Evolutionary conservation across 2,888 invertebrate species (phyloP), one percentile per base, ranked within the genome.

Genomic region (Pandemis heparana): DNA sequence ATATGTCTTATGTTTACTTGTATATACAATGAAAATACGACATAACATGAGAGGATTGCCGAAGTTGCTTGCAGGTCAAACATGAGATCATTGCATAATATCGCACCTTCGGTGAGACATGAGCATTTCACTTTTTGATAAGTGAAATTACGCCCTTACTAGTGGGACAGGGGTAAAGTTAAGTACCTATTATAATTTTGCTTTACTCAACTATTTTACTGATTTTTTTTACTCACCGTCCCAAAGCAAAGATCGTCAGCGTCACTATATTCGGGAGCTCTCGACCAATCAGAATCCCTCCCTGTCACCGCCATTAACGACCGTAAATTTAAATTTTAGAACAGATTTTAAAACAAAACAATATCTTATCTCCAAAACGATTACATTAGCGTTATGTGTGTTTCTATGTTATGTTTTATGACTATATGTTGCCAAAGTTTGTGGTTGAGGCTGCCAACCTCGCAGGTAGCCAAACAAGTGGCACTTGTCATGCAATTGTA

Each of bases 221-320:
- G 10, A 9, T 8, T 10, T 10, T 10, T 46, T 10, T 16, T 39
- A 38, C 60, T 60, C 32, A 60, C 32, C 60, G 60, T n/a, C 32
- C n/a, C 60, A 60, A 38, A 60, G 38, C 38, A 60, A 39, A 60
- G 23, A 1, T 51, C 51, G 16, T 7, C 23, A 7, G 7, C 53
- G 18, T 12, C 56, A 56, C 23, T 12, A 56, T 23, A 56, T 12
- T 9, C 10, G 5, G 18, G 12, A 18, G 9, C 56, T 18, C 12
- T 23, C 23, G 56, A 23, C 56, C 56, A 56, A 56, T 56, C 18
- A 56, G 56, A 56, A 12, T 12, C 56, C 6, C 56, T 56, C n/a
- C 56, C 56, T 10, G 56, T 56, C 18, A 56, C 56, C 18, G 56
- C 56, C 56, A 56, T 56, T 18, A 16, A 53, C 16, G 16, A 53